These are phyloP conservation scores for Hippopotamyrus pictus DNA, from an alignment of 2,797 vertebrate species.

Conservation along the genomic window DNA sequence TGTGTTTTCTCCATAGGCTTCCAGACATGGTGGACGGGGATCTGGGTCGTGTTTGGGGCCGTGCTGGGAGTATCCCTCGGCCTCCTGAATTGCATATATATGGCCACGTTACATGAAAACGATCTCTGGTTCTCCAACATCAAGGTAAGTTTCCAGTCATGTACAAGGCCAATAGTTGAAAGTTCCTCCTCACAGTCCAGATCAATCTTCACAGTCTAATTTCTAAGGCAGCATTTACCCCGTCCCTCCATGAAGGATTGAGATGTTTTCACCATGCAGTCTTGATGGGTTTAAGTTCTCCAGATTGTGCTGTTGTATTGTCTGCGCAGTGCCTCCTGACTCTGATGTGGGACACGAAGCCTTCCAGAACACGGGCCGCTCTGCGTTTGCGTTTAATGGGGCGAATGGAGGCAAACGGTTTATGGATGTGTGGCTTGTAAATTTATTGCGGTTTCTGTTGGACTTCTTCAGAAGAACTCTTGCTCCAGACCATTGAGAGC, in stretches of 20 bases:
- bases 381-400: not conserved
- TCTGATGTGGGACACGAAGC: not conserved
- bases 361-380: not conserved
- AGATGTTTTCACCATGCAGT: not conserved
- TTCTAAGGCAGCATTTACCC: not conserved
- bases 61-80: conserved; percentile 74
- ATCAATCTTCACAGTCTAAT: not conserved
- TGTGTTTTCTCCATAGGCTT: conserved; percentile 47
- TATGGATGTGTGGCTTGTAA: not conserved
- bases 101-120: conserved; percentile 92
- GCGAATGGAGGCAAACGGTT: not conserved
- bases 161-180: not conserved
- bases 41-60: conserved; percentile 70
- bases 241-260: not conserved
- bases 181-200: not conserved
- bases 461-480: not conserved
- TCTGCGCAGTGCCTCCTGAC: not conserved
- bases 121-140: conserved; percentile 99
- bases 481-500: conserved; percentile 28
- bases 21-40: conserved; percentile 63
- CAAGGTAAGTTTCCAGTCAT: conserved; percentile 67
- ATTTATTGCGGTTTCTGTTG: not conserved
- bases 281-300: not conserved
- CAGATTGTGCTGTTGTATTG: not conserved
- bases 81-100: conserved; percentile 73